These are phyloP conservation scores for Melanotaenia boesemani DNA, from an alignment of 2,797 vertebrate species.

Conservation along the genomic window DNA sequence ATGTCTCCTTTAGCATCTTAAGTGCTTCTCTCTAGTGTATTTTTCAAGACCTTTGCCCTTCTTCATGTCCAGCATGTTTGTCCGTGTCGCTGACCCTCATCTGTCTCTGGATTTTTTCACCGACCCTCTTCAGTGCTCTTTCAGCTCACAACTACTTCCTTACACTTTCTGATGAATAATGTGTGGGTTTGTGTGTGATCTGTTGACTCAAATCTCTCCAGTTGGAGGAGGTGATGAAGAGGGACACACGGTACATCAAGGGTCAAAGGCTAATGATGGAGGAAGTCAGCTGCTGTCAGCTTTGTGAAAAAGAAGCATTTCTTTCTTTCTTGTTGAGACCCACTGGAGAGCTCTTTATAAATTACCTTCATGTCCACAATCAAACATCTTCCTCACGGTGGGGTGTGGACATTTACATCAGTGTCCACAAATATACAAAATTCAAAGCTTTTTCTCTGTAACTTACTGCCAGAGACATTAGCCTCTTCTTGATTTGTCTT, in stretches of 20 bases:
- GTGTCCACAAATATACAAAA: not conserved
- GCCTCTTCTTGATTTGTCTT: not conserved
- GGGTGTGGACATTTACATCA: not conserved
- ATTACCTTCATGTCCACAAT: not conserved
- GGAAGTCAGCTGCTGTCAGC: constrained; percentile 51
- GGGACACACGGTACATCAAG: constrained; percentile 47
- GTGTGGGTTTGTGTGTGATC: constrained; percentile 11
- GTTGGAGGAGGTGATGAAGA: constrained; percentile 52
- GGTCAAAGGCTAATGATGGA: constrained; percentile 49
- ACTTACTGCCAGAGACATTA: not conserved
- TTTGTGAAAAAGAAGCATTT: constrained; percentile 39
- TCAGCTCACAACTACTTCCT: constrained; percentile 29
- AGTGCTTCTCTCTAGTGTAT: constrained; percentile 19
- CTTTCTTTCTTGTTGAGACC: not conserved
- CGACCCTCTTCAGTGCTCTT: constrained; percentile 29
- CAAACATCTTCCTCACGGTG: not conserved
- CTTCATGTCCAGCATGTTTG: constrained; percentile 40
- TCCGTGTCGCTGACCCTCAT: constrained; percentile 49
- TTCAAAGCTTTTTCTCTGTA: not conserved
- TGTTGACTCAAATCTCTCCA: constrained; percentile 48
- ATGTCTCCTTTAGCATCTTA: constrained; percentile 27
- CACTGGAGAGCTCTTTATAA: not conserved
- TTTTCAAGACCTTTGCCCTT: constrained; percentile 43
- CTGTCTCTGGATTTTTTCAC: constrained; percentile 43
- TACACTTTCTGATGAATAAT: constrained; percentile 36